Conservation (phyloP, 2,113 vertebrate species). For the Mus musculus region GRCm39 chr5:135535001-135535500, state of each 20-base stretch:
- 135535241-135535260: not conserved
- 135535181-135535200: too few species aligned
- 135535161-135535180: not conserved
- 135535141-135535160: not conserved
- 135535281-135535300: not conserved
- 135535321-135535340: not conserved
- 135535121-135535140: not conserved
- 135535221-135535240: not conserved
- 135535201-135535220: not conserved
- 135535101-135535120: not conserved
- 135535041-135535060: not conserved
- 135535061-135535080: not conserved
- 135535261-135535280: not conserved
- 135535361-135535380: not conserved
- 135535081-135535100: not conserved
- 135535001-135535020: not conserved
- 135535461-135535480: not conserved
- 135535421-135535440: not conserved
- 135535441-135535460: too few species aligned
- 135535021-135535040: not conserved
- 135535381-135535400: not conserved
- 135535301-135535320: fast-evolving
- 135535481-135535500: too few species aligned
- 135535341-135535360: not conserved
- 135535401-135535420: not conserved